phyloP scores from a whole-genome alignment of 1,140 invertebrate genomes.

The Drosophila obscura region DNA sequence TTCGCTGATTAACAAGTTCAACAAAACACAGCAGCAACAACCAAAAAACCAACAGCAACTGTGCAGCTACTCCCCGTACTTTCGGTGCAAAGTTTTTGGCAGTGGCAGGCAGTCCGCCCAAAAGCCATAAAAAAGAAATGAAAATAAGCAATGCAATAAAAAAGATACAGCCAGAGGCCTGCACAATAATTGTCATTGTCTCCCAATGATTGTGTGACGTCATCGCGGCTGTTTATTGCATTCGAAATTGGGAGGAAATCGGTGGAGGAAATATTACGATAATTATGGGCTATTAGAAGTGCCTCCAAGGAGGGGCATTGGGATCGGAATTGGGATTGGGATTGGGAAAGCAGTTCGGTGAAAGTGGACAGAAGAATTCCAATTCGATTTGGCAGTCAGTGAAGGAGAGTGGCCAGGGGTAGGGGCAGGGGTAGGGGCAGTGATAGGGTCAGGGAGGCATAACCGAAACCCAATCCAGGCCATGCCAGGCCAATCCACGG shows the following conservation, averaged over 20 bases:
- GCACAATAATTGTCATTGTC: conserved; percentile 11
- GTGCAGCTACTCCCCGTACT: conserved; percentile 48
- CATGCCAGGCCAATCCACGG: conserved; percentile 29
- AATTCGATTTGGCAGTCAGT: background rate
- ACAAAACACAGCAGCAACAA: conserved; percentile 57
- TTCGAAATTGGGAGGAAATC: conserved; percentile 37
- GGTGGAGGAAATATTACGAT: too few species aligned
- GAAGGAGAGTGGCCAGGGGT: background rate
- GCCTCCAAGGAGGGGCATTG: too few species aligned
- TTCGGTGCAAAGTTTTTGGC: conserved; percentile 67
- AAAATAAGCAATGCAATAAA: conserved; percentile 18
- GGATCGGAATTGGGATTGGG: background rate
- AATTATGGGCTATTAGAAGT: conserved; percentile 17
- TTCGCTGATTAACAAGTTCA: conserved; percentile 82
- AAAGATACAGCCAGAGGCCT: conserved; percentile 30
- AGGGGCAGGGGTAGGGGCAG: background rate
- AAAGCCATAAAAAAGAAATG: conserved; percentile 45
- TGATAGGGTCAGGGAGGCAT: conserved; percentile 48
- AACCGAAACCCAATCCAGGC: conserved; percentile 30
- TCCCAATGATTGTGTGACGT: background rate
- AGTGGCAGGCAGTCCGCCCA: conserved; percentile 51
- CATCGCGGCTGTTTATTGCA: conserved; percentile 11
- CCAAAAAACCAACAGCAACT: conserved; percentile 21
- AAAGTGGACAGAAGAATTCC: conserved; percentile 29
- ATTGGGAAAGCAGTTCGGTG: conserved; percentile 50